Evolutionary conservation across 2,888 invertebrate species (phyloP).

Genomic region (Latheticus oryzae): DNA sequence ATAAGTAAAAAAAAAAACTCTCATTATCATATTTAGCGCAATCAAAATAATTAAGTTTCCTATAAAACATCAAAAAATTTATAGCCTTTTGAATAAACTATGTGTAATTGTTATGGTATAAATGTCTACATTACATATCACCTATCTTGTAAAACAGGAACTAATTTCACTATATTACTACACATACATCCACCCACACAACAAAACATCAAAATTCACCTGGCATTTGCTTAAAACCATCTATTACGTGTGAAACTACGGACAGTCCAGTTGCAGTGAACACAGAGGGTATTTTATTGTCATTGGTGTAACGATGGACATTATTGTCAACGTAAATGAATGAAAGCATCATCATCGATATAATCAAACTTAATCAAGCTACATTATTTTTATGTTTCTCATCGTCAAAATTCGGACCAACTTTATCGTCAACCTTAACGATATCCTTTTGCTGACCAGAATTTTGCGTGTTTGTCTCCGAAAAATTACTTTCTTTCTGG

Average conservation of each 20-base stretch:
- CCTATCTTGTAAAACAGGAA: too few relatives aligned
- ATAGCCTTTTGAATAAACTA: too few relatives aligned
- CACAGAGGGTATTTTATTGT: constrained; percentile 50
- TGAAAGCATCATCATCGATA: constrained; percentile 19
- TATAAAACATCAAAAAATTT: too few relatives aligned
- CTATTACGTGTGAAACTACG: constrained; percentile 55
- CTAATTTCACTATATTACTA: too few relatives aligned
- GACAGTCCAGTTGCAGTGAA: constrained; percentile 57
- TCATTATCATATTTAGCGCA: too few relatives aligned
- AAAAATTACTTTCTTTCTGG: constrained; percentile 57
- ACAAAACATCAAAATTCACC: constrained; percentile 47
- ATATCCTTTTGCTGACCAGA: constrained; percentile 14
- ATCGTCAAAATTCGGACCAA: constrained; percentile 16
- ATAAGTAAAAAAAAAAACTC: too few relatives aligned
- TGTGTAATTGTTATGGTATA: too few relatives aligned
- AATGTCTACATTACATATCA: too few relatives aligned
- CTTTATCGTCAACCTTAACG: constrained; percentile 15
- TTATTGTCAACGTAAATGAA: constrained; percentile 44
- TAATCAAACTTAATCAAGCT: too few relatives aligned
- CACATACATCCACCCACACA: constrained; percentile 21
- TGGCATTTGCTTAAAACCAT: constrained; percentile 47
- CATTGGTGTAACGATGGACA: constrained; percentile 32
- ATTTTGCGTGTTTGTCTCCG: constrained; percentile 22
- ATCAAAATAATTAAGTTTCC: too few relatives aligned
- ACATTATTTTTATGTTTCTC: constrained; percentile 15